Percentiles rank a stretch among this genome's conserved stretches.
These are phyloP conservation scores for Mus spicilegus DNA, from an alignment of 2,113 vertebrate genomes.

Conservation along the genomic window DNA sequence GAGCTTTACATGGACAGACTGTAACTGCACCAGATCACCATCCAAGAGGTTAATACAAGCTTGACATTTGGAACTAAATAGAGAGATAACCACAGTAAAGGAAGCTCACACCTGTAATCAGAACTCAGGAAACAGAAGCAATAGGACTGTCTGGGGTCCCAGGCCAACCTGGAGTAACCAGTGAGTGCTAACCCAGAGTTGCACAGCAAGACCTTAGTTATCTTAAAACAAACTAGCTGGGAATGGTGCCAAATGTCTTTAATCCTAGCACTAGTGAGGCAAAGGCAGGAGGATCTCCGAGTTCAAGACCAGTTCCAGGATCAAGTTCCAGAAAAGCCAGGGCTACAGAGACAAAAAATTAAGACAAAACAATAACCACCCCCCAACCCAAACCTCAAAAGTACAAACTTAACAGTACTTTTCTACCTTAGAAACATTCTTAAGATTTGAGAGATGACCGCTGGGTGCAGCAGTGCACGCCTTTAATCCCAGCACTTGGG, in stretches of 20 bases:
- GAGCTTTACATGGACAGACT: background rate
- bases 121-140: background rate
- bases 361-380: background rate
- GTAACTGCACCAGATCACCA: background rate
- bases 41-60: background rate
- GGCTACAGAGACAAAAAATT: background rate
- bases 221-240: background rate
- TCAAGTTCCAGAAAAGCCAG: background rate
- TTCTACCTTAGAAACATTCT: conserved; percentile 50
- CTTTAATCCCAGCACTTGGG: background rate
- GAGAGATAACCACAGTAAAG: background rate
- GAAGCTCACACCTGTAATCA: background rate
- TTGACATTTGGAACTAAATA: background rate
- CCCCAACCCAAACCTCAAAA: background rate
- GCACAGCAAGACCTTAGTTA: background rate
- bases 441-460: background rate
- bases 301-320: background rate
- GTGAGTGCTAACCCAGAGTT: background rate
- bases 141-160: background rate
- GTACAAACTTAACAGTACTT: background rate
- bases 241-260: background rate
- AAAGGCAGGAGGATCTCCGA: background rate
- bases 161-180: background rate
- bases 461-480: background rate
- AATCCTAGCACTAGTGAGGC: background rate